Conservation (phyloP, 2,797 vertebrate species). For the Danionella dracula region DNA sequence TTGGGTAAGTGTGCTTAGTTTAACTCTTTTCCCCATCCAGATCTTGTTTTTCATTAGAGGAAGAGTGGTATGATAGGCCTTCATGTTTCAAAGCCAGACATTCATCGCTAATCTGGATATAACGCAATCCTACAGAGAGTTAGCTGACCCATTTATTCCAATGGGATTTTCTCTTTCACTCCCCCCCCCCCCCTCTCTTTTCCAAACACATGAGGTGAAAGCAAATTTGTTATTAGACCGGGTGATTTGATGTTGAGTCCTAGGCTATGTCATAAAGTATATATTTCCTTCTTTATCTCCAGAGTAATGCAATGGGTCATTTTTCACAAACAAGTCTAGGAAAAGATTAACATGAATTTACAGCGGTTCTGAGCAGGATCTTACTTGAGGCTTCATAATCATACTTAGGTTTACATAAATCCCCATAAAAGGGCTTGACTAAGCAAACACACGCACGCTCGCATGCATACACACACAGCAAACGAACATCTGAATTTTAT, state of each 20-base stretch:
- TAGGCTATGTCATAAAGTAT: constrained; percentile 38
- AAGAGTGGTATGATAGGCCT: constrained; percentile 11
- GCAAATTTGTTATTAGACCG: constrained; percentile 20
- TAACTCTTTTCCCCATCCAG: neutral
- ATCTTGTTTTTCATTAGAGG: constrained; percentile 12
- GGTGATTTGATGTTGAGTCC: constrained; percentile 32
- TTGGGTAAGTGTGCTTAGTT: neutral
- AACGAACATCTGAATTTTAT: neutral
- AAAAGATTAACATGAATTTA: constrained; percentile 25
- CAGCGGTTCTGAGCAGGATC: constrained; percentile 4
- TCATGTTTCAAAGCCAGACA: constrained; percentile 9
- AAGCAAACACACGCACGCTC: neutral
- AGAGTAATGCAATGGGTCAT: constrained; percentile 3
- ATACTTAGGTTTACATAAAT: constrained; percentile 21
- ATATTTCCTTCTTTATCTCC: constrained; percentile 26
- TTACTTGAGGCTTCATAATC: constrained; percentile 11
- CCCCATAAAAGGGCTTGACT: constrained; percentile 31
- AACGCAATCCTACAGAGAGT: constrained; percentile 33
- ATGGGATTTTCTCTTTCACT: constrained; percentile 33
- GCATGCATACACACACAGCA: neutral
- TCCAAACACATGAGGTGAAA: neutral
- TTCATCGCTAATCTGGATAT: constrained; percentile 32
- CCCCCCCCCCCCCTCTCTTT: neutral
- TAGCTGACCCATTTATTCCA: constrained; percentile 39
- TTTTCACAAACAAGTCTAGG: constrained; percentile 4